These are phyloP conservation scores for Scaptomyza tumidula DNA, from an alignment of 2,888 invertebrate genomes.

Conservation along the genomic window DNA sequence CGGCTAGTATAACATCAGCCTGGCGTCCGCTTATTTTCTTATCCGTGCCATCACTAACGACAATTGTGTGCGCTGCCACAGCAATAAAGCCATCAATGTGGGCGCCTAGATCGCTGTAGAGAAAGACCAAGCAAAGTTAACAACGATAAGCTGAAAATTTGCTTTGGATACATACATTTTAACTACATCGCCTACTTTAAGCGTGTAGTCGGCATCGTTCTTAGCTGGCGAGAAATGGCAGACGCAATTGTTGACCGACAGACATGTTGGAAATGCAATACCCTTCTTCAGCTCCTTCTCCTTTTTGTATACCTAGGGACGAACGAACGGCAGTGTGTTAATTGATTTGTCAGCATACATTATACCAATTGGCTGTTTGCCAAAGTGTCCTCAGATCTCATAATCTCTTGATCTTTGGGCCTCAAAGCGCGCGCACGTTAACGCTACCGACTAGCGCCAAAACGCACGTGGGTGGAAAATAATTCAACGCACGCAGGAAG, in stretches of 20 bases:
- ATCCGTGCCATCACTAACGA: constrained; percentile 91
- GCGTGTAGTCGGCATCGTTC: constrained; percentile 93
- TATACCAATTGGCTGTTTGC: constrained; percentile 25
- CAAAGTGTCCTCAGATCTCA: constrained; percentile 83
- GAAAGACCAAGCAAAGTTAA: background rate
- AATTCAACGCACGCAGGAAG: constrained; percentile 31
- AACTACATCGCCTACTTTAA: constrained; percentile 96
- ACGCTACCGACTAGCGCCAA: constrained; percentile 45
- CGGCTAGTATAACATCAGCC: constrained; percentile 98
- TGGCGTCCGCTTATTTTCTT: constrained; percentile 93
- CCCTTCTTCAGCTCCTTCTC: constrained; percentile 99
- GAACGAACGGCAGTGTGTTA: constrained; percentile 12
- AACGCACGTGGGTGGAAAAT: constrained; percentile 59
- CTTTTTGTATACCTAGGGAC: constrained; percentile 91
- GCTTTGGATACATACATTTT: constrained; percentile 93
- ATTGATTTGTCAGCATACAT: constrained; percentile 16
- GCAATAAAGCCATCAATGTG: constrained; percentile 99
- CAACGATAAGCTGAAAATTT: background rate
- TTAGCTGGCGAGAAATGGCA: constrained; percentile 99
- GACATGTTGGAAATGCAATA: constrained; percentile 99
- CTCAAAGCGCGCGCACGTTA: constrained; percentile 18
- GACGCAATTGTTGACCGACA: constrained; percentile 99
- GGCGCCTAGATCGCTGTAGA: constrained; percentile 96
- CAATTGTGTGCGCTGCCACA: constrained; percentile 97
- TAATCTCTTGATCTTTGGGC: constrained; percentile 82